Percentiles rank a stretch among this genome's conserved stretches.
phyloP scores from a whole-genome alignment of 2,797 vertebrate genomes.

The Cygnus olor region DNA sequence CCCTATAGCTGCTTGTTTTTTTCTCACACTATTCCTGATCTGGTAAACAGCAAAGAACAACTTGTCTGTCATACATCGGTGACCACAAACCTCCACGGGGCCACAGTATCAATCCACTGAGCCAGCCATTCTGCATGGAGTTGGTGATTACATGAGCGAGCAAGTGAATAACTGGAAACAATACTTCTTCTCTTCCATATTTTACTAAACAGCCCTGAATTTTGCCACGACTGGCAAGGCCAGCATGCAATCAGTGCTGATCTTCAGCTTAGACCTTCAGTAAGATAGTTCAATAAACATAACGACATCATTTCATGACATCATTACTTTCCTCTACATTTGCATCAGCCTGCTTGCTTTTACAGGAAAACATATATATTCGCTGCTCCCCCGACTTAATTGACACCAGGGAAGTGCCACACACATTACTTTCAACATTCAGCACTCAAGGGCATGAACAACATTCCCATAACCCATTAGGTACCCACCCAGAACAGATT shows the following conservation, averaged over 20 bases:
- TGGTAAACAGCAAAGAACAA: not conserved
- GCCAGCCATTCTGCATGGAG: not conserved
- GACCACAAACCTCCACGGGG: not conserved
- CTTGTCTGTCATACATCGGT: not conserved
- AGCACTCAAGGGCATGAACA: not conserved
- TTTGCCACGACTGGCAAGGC: not conserved
- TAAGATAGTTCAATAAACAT: slow-evolving; percentile 13
- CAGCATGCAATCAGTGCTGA: not conserved
- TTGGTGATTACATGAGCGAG: not conserved
- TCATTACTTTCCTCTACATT: slow-evolving; percentile 45
- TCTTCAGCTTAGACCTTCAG: not conserved
- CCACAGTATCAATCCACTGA: not conserved
- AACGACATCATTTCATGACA: not conserved
- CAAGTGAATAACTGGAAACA: not conserved
- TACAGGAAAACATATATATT: slow-evolving; percentile 21
- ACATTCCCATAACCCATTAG: not conserved
- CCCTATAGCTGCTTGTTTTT: not conserved
- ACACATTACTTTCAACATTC: not conserved
- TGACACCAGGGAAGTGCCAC: slow-evolving; percentile 17
- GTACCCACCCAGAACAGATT: not conserved
- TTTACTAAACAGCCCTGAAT: not conserved
- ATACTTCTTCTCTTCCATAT: not conserved
- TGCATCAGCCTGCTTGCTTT: slow-evolving; percentile 11
- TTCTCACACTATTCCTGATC: not conserved
- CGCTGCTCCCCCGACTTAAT: not conserved